These are phyloP conservation scores for Campoplex capitator DNA, from an alignment of 2,888 invertebrate species.

Conservation along the genomic window DNA sequence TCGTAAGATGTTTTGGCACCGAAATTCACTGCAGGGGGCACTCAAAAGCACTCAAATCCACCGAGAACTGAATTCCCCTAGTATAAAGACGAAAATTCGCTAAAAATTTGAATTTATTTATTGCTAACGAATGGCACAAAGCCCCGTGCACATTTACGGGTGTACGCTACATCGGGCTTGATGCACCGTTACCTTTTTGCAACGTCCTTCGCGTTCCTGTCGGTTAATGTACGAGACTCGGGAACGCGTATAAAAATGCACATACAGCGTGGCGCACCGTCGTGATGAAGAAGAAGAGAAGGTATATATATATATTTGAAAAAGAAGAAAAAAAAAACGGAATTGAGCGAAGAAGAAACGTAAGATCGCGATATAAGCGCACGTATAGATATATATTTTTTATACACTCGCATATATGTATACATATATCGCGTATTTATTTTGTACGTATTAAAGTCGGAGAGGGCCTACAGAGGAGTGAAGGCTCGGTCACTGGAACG, in stretches of 20 bases:
- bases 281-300: slow-evolving; percentile 37
- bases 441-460: slow-evolving; percentile 56
- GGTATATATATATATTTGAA: background rate
- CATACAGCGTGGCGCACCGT: slow-evolving; percentile 32
- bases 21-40: background rate
- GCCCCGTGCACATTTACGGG: background rate
- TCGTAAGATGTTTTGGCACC: background rate
- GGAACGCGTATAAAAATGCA: slow-evolving; percentile 60
- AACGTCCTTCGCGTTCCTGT: slow-evolving; percentile 69
- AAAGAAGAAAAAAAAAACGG: slow-evolving; percentile 15
- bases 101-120: background rate
- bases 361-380: slow-evolving; percentile 66
- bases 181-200: slow-evolving; percentile 68
- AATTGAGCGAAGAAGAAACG: slow-evolving; percentile 41
- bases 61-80: background rate
- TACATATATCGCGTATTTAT: background rate
- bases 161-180: slow-evolving; percentile 10
- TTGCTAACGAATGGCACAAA: background rate
- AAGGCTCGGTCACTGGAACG: slow-evolving; percentile 73
- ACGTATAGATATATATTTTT: slow-evolving; percentile 36
- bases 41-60: background rate
- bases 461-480: slow-evolving; percentile 43
- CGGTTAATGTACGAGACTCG: slow-evolving; percentile 65
- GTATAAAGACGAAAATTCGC: background rate
- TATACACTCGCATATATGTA: background rate